Conservation (phyloP, 2,797 vertebrate species). For the Myotis findleyi region DNA sequence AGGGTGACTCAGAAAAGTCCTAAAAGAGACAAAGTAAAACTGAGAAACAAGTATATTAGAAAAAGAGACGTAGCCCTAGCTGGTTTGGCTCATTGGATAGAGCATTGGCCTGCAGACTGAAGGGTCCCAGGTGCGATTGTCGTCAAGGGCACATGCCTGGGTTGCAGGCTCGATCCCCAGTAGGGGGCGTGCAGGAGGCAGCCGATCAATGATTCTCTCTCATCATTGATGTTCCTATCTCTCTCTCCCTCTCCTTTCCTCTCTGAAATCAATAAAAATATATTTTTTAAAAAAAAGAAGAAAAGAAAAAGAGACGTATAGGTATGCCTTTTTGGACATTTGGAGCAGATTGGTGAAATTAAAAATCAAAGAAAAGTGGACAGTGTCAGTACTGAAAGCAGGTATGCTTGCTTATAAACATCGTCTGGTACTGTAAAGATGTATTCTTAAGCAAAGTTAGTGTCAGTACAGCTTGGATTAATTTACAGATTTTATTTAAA, state of each 20-base stretch:
- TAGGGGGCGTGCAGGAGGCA: too few species aligned
- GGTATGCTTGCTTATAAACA: neutral
- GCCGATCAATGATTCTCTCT: too few species aligned
- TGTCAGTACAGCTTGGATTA: conserved; percentile 52
- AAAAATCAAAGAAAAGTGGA: conserved; percentile 29
- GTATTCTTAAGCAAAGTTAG: conserved; percentile 40
- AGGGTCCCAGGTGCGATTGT: too few species aligned
- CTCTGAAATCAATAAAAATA: too few species aligned
- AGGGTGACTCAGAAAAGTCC: neutral
- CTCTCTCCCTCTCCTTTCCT: too few species aligned
- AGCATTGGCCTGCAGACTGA: too few species aligned
- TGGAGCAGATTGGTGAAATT: neutral
- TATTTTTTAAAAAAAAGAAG: too few species aligned
- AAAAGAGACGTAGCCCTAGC: neutral
- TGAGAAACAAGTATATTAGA: neutral
- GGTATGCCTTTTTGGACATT: neutral
- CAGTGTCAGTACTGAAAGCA: neutral
- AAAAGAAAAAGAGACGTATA: neutral
- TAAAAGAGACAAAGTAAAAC: conserved; percentile 9
- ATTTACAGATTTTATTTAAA: conserved; percentile 42
- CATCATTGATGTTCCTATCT: too few species aligned
- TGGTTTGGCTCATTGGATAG: too few species aligned
- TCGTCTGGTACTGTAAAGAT: neutral
- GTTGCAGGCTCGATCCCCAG: too few species aligned
- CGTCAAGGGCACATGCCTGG: too few species aligned